These are phyloP conservation scores for Macaria liturata DNA, from an alignment of 2,888 invertebrate species.

Conservation along the genomic window DNA sequence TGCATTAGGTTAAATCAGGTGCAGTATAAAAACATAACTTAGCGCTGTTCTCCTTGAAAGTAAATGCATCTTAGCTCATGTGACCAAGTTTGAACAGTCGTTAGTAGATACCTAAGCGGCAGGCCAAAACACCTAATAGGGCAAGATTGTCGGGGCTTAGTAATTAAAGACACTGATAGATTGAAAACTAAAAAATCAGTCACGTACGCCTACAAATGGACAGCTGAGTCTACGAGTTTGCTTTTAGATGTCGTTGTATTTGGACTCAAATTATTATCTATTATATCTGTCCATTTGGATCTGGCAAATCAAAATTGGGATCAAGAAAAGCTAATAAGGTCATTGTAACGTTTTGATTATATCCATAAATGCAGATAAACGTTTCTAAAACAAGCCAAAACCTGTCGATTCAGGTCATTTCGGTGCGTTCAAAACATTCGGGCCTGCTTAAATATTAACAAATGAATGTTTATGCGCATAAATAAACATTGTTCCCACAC, in stretches of 20 bases:
- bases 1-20: no score
- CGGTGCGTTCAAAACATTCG: slow-evolving; percentile 12
- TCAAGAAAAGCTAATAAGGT: no score
- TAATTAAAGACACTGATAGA: slow-evolving; percentile 21
- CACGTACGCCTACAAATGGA: not conserved
- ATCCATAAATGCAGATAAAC: not conserved
- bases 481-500: slow-evolving; percentile 25
- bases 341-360: not conserved
- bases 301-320: no score
- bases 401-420: slow-evolving; percentile 10
- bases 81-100: slow-evolving; percentile 37
- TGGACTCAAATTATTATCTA: no score
- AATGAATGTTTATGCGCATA: slow-evolving; percentile 17
- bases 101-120: slow-evolving; percentile 26
- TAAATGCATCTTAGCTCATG: slow-evolving; percentile 33
- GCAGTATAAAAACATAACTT: not conserved
- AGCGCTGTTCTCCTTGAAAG: slow-evolving; percentile 28
- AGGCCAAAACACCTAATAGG: slow-evolving; percentile 33
- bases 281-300: no score
- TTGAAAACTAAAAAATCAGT: slow-evolving; percentile 7
- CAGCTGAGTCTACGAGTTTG: not conserved
- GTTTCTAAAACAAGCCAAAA: not conserved
- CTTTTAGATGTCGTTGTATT: not conserved
- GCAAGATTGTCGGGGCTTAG: slow-evolving; percentile 29
- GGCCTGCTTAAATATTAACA: slow-evolving; percentile 16